A percentile compares a stretch with the other conserved stretches of the same genome.
phyloP scores from a whole-genome alignment of 2,113 vertebrate species.

The Andinoacara biseriatus region DNA sequence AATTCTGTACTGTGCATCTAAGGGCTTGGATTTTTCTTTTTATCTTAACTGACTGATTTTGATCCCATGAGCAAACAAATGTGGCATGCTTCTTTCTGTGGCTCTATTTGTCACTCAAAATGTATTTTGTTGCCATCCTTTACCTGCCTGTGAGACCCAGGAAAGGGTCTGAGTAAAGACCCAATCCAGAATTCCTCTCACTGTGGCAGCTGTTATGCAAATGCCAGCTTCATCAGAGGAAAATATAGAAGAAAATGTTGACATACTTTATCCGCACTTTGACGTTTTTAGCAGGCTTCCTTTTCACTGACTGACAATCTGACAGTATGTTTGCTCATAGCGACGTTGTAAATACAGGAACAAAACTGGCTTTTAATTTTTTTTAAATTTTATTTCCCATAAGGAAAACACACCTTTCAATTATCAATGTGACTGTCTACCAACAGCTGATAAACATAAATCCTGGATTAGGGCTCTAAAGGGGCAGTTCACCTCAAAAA shows the following conservation, averaged over 20 bases:
- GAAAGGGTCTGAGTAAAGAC: constrained; percentile 23
- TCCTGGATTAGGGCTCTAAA: constrained; percentile 50
- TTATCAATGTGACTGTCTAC: constrained; percentile 8
- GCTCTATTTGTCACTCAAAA: constrained; percentile 4
- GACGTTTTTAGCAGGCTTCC: not conserved
- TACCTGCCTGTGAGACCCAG: not conserved
- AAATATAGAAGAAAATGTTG: constrained; percentile 1
- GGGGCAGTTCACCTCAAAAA: not conserved
- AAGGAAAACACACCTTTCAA: not conserved
- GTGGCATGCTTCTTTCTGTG: constrained; percentile 2
- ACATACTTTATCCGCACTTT: not conserved
- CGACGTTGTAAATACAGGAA: constrained; percentile 39
- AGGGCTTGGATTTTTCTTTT: constrained; percentile 53
- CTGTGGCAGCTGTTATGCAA: not conserved
- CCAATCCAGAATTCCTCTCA: constrained; percentile 49
- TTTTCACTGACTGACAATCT: not conserved
- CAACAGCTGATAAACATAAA: not conserved
- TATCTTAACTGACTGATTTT: constrained; percentile 13
- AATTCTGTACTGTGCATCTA: constrained; percentile 21
- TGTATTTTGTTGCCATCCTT: constrained; percentile 6
- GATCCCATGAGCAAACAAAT: constrained; percentile 14
- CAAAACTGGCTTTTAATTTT: constrained; percentile 4
- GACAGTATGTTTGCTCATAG: not conserved
- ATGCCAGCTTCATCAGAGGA: not conserved
- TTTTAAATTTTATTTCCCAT: not conserved